Percentiles rank a stretch among this genome's conserved stretches.
These are phyloP conservation scores for Calosoma granatense DNA, from an alignment of 1,140 invertebrate genomes.

Conservation along the genomic window DNA sequence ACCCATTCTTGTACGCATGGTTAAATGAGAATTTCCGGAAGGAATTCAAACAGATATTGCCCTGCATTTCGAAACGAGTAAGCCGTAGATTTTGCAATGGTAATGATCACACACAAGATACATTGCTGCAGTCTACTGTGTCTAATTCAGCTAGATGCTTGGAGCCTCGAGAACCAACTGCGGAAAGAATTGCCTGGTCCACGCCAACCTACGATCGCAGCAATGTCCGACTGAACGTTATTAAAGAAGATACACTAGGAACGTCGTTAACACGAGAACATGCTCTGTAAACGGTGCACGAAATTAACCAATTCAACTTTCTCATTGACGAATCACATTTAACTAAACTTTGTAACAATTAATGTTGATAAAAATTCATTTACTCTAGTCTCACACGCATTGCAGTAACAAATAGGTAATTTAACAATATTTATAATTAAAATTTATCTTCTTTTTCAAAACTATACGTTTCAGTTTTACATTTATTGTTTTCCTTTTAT, in stretches of 20 bases:
- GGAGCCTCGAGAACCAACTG: conserved; percentile 25
- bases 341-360: no score
- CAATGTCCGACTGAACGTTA: neutral
- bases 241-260: neutral
- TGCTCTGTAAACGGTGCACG: neutral
- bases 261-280: neutral
- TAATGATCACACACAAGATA: conserved; percentile 25
- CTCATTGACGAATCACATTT: no score
- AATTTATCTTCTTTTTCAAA: no score
- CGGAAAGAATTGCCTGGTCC: conserved; percentile 18
- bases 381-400: no score
- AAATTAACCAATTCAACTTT: no score
- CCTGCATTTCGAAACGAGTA: conserved; percentile 43
- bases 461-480: no score
- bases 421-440: no score
- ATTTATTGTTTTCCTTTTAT: no score
- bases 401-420: no score
- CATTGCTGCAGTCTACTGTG: conserved; percentile 23
- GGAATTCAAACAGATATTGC: conserved; percentile 78
- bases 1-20: conserved; percentile 85
- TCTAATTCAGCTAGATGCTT: conserved; percentile 24
- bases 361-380: no score
- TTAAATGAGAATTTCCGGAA: conserved; percentile 95
- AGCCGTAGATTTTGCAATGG: conserved; percentile 21
- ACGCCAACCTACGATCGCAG: neutral